phyloP scores from a whole-genome alignment of 2,113 vertebrate species.

The Crotalus viridis region DNA sequence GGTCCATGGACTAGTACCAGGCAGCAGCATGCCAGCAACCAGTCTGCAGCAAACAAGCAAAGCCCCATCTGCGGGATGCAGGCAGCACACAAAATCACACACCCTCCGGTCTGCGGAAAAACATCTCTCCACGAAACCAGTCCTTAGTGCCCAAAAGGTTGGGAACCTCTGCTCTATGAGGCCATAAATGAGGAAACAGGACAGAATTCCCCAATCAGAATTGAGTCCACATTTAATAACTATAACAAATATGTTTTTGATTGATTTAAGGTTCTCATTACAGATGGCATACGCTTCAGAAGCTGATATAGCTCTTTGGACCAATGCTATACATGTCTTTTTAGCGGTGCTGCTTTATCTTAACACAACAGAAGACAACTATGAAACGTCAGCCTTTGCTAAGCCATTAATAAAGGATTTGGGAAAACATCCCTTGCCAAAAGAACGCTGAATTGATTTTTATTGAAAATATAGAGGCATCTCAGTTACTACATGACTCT shows the following conservation, averaged over 20 bases:
- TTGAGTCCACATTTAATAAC: not conserved
- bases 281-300: not conserved
- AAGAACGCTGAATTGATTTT: not conserved
- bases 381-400: not conserved
- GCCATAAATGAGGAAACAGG: not conserved
- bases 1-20: too few species aligned
- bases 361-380: not conserved
- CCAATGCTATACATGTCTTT: not conserved
- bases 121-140: too few species aligned
- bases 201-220: not conserved
- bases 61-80: too few species aligned
- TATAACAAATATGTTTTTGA: not conserved
- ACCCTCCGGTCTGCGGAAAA: too few species aligned
- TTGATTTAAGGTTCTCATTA: slow-evolving; percentile 8
- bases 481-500: not conserved
- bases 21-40: too few species aligned
- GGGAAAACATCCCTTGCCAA: not conserved
- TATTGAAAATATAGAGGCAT: not conserved
- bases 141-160: too few species aligned
- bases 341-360: not conserved
- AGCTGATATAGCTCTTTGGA: not conserved
- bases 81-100: too few species aligned
- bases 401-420: not conserved
- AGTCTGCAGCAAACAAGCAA: too few species aligned
- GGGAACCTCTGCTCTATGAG: not conserved